Percentiles rank a stretch among this genome's conserved stretches.
phyloP scores from a whole-genome alignment of 2,888 invertebrate genomes.

The Apodemia hepburni region DNA sequence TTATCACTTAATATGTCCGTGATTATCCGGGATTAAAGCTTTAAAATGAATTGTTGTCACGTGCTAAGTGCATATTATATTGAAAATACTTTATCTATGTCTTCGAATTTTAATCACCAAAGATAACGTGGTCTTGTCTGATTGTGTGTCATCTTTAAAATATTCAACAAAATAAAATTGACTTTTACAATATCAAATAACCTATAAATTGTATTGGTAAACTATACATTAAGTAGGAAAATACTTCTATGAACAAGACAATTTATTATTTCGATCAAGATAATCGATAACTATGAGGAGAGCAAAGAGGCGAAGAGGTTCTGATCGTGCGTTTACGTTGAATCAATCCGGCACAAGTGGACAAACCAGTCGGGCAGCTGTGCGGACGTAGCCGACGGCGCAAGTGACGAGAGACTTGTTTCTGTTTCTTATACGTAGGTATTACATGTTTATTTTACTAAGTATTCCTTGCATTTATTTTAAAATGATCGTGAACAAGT shows the following conservation, averaged over 20 bases:
- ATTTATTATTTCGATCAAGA: slow-evolving; percentile 27
- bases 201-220: not conserved
- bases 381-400: slow-evolving; percentile 53
- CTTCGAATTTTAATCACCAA: not conserved
- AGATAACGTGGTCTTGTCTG: not conserved
- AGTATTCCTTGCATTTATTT: not conserved
- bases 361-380: slow-evolving; percentile 79
- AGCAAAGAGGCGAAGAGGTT: slow-evolving; percentile 53
- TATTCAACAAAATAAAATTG: not conserved
- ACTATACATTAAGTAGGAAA: slow-evolving; percentile 1
- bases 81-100: too few relatives aligned
- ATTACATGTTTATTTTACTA: slow-evolving; percentile 10
- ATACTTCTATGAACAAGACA: not conserved
- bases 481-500: not conserved
- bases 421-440: slow-evolving; percentile 11
- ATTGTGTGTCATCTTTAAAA: not conserved
- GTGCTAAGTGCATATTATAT: too few relatives aligned
- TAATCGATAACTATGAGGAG: slow-evolving; percentile 56
- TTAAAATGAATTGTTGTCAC: too few relatives aligned
- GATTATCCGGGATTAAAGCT: too few relatives aligned
- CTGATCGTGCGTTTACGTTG: slow-evolving; percentile 70
- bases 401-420: slow-evolving; percentile 44
- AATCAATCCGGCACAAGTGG: slow-evolving; percentile 77
- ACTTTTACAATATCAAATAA: not conserved
- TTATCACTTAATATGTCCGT: too few relatives aligned